Evolutionary conservation across 2,113 vertebrate genomes (phyloP).

Genomic region (Geococcyx californianus): DNA sequence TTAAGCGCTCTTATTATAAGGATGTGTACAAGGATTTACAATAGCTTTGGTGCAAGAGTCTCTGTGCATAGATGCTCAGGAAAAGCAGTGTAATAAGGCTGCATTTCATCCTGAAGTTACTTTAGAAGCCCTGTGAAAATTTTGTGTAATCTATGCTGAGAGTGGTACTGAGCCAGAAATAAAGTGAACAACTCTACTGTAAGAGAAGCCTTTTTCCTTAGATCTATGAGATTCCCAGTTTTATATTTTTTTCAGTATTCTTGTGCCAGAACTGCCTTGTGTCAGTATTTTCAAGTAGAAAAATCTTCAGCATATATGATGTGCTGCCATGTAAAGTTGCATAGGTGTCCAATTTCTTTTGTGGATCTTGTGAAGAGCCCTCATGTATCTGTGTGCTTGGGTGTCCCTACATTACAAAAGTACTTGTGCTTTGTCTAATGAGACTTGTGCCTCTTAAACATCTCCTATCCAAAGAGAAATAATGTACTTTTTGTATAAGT

Average conservation of each 20-base stretch:
- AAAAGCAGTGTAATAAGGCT: not conserved
- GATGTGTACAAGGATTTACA: not conserved
- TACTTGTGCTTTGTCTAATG: not conserved
- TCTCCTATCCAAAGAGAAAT: not conserved
- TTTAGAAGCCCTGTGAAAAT: not conserved
- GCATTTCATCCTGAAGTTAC: not conserved
- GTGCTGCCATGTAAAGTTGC: not conserved
- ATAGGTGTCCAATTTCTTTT: not conserved
- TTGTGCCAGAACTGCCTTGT: not conserved
- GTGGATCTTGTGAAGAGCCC: not conserved
- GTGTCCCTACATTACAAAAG: not conserved
- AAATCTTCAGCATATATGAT: not conserved
- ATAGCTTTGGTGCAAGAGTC: not conserved
- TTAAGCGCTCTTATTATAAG: not conserved
- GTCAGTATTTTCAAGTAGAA: not conserved
- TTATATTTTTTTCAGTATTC: not conserved
- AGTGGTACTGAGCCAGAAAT: not conserved
- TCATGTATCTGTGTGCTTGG: accelerated
- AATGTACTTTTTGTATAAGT: not conserved
- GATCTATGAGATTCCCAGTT: accelerated
- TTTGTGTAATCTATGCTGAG: not conserved
- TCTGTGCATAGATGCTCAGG: not conserved
- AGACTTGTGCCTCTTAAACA: not conserved
- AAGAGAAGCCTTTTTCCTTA: not conserved
- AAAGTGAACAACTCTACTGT: not conserved